Evolutionary conservation across 1,140 invertebrate genomes (phyloP), one percentile per base, ranked within the genome.

Genomic region (Philotrypesis tridentata): DNA sequence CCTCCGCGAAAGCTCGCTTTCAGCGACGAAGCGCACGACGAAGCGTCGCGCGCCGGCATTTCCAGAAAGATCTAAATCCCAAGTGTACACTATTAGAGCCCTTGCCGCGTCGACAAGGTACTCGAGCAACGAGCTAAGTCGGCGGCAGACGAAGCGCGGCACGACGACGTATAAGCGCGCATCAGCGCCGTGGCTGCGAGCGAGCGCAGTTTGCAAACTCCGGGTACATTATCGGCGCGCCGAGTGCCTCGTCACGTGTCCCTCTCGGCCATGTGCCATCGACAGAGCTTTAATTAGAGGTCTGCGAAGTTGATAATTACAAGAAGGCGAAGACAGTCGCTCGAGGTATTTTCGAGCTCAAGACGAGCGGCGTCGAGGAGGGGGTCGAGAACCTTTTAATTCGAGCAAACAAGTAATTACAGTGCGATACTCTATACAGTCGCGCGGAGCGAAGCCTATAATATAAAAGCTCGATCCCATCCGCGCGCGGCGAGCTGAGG

Each of bases 261-360:
- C 33, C 17, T 67, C 75, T 67, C 75, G 67, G 17, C 14, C 27
- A 63, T 60, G 48, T 55, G 77, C 65, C 21, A 71, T 55, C 67
- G 77, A 79, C 77, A 55, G 78, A 79, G 68, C 67, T 72, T 72
- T 61, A 71, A 79, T 79, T 79, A 79, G 40, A 79, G 43, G 43
- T 79, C 68, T 40, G 23, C 43, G 29, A 79, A 79, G 78, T 79
- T 79, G 78, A 72, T 79, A 72, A 79, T 79, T 79, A 72, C 78
- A 72, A 71, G 78, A 71, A 72, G 48, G 61, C 78, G 55, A 1
- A 31, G 72, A 40, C 9, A 31, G 27, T 21, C 43, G 11, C 43
- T 48, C 12, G 48, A 31, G 9, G 29, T 70, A 72, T 72, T 60
- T 77, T n/a, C 65, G 60, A 65, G n/a, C 23, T 21, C 65, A 60